These are phyloP conservation scores for Psix sp. DNA, from an alignment of 1,140 invertebrate genomes.

Conservation along the genomic window DNA sequence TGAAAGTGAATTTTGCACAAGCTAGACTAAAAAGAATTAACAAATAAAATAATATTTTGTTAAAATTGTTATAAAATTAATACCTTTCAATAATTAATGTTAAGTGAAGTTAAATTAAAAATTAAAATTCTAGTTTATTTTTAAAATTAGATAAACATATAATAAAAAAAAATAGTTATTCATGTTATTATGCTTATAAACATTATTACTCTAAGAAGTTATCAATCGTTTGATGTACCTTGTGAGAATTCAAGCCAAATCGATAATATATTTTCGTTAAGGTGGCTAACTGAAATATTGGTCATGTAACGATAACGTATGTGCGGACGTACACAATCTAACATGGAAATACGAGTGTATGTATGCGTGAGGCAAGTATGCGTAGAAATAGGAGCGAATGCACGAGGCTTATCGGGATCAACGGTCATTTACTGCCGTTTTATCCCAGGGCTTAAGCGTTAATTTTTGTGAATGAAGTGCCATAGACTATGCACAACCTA, in stretches of 20 bases:
- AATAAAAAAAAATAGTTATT: too few relatives aligned
- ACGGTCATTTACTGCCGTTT: conserved; percentile 68
- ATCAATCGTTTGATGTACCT: conserved; percentile 42
- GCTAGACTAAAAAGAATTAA: too few relatives aligned
- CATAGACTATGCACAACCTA: conserved; percentile 46
- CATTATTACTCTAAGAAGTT: too few relatives aligned
- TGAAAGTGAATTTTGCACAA: conserved; percentile 14
- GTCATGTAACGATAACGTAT: conserved; percentile 69
- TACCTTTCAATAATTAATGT: too few relatives aligned
- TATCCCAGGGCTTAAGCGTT: conserved; percentile 69
- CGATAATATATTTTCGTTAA: conserved; percentile 61
- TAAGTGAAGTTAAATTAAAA: too few relatives aligned
- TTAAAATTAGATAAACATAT: too few relatives aligned
- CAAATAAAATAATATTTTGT: too few relatives aligned
- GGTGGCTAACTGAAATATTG: conserved; percentile 71
- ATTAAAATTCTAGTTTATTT: too few relatives aligned
- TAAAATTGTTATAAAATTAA: too few relatives aligned
- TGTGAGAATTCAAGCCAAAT: conserved; percentile 38
- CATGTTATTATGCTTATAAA: too few relatives aligned
- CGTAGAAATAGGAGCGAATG: conserved; percentile 60
- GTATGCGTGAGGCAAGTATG: conserved; percentile 46
- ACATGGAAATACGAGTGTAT: conserved; percentile 46
- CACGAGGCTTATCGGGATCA: conserved; percentile 70
- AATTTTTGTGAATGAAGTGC: conserved; percentile 70
- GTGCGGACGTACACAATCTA: conserved; percentile 48